phyloP scores from a whole-genome alignment of 2,113 vertebrate species.

The Crocuta crocuta region DNA sequence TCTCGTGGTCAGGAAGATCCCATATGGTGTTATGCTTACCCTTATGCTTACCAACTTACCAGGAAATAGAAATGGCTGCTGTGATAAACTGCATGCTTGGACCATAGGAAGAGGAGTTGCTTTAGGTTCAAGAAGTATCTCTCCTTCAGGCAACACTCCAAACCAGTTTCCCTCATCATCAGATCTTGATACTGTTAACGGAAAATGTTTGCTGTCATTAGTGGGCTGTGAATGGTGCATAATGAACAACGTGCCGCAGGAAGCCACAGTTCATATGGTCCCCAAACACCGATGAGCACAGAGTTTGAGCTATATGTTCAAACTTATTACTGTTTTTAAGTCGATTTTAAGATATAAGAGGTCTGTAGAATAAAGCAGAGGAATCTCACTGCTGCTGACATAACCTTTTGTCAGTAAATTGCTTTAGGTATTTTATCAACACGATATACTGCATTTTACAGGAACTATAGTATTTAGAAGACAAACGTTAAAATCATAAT shows the following conservation, averaged over 20 bases:
- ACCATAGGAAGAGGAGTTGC: neutral
- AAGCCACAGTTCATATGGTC: neutral
- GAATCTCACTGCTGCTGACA: neutral
- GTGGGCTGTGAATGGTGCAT: neutral
- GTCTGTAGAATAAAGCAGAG: neutral
- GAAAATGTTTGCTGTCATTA: conserved; percentile 16
- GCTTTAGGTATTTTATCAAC: conserved; percentile 46
- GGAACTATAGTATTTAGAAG: conserved; percentile 26
- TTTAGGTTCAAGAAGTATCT: conserved; percentile 24
- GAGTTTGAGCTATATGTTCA: conserved; percentile 58
- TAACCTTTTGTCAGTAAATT: conserved; percentile 54
- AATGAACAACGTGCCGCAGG: conserved; percentile 6
- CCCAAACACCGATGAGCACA: conserved; percentile 48
- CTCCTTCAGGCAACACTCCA: conserved; percentile 2
- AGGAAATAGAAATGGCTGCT: neutral
- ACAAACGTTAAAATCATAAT: conserved; percentile 54
- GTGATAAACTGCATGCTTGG: neutral
- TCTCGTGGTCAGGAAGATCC: neutral
- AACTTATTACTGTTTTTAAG: conserved; percentile 63
- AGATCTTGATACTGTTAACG: conserved; percentile 29
- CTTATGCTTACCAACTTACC: conserved; percentile 21
- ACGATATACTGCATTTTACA: conserved; percentile 22
- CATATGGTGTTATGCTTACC: neutral
- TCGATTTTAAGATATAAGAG: conserved; percentile 68
- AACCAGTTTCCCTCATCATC: neutral